Conservation (phyloP, 2,797 vertebrate genomes). For the Mergus octosetaceus region DNA sequence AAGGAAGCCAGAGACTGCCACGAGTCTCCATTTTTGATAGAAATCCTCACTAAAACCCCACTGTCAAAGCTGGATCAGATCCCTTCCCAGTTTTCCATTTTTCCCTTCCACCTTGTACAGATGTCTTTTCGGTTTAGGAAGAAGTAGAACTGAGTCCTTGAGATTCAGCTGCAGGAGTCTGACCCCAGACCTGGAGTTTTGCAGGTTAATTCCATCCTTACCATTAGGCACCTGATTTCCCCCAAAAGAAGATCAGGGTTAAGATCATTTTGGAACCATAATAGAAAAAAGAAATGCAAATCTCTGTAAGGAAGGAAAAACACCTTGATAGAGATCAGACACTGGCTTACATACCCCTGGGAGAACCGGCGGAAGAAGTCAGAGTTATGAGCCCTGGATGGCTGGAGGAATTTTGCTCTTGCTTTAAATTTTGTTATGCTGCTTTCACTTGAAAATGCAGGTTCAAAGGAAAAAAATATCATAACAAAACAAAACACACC, state of each 20-base stretch:
- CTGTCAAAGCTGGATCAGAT: not conserved
- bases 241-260: not conserved
- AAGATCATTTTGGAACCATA: not conserved
- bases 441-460: conserved; percentile 49
- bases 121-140: not conserved
- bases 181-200: not conserved
- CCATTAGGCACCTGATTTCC: not conserved
- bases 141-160: not conserved
- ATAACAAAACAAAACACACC: not conserved
- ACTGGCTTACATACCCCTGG: not conserved
- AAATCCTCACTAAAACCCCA: not conserved
- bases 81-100: not conserved
- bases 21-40: not conserved
- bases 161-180: not conserved
- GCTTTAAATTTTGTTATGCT: conserved; percentile 38
- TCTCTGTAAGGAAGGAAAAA: not conserved
- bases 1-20: not conserved
- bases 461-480: conserved; percentile 28
- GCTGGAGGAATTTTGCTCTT: conserved; percentile 47
- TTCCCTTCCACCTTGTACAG: not conserved
- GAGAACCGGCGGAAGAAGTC: not conserved
- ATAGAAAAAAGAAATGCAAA: conserved; percentile 42
- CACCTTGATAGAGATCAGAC: not conserved
- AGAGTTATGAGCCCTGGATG: conserved; percentile 6
- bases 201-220: not conserved